These are phyloP conservation scores for Euwallacea fornicatus DNA, from an alignment of 1,140 invertebrate species.

Conservation along the genomic window DNA sequence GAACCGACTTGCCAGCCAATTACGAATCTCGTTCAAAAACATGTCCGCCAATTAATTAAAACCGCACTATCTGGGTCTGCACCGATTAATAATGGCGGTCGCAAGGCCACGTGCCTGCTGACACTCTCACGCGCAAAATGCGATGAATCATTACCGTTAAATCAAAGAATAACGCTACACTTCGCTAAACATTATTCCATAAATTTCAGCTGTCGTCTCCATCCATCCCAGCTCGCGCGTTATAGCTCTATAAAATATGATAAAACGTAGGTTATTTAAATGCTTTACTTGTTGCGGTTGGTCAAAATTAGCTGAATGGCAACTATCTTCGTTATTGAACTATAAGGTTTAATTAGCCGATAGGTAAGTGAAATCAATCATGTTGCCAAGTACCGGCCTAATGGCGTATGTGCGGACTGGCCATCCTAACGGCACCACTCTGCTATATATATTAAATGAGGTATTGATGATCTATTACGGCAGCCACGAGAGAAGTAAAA, in stretches of 20 bases:
- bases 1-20: slow-evolving; percentile 39
- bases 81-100: slow-evolving; percentile 45
- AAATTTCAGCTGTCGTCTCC: slow-evolving; percentile 42
- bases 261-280: slow-evolving; percentile 28
- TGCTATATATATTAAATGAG: neutral
- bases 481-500: neutral
- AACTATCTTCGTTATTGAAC: neutral
- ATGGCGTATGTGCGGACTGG: no score
- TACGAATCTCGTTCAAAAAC: slow-evolving; percentile 46
- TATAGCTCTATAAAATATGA: slow-evolving; percentile 23
- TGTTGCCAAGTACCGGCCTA: no score
- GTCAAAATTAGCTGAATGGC: slow-evolving; percentile 5
- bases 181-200: slow-evolving; percentile 42
- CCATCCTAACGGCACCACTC: no score
- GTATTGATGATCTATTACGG: neutral
- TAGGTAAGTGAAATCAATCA: no score
- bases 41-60: slow-evolving; percentile 47
- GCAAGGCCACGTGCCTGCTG: slow-evolving; percentile 42
- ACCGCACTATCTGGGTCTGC: slow-evolving; percentile 34
- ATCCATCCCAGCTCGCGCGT: slow-evolving; percentile 25
- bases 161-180: slow-evolving; percentile 45
- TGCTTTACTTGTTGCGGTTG: slow-evolving; percentile 30
- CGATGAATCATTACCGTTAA: slow-evolving; percentile 48
- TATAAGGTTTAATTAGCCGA: no score
- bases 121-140: slow-evolving; percentile 44